These are phyloP conservation scores for Belgica antarctica DNA, from an alignment of 2,888 invertebrate species.

Conservation along the genomic window DNA sequence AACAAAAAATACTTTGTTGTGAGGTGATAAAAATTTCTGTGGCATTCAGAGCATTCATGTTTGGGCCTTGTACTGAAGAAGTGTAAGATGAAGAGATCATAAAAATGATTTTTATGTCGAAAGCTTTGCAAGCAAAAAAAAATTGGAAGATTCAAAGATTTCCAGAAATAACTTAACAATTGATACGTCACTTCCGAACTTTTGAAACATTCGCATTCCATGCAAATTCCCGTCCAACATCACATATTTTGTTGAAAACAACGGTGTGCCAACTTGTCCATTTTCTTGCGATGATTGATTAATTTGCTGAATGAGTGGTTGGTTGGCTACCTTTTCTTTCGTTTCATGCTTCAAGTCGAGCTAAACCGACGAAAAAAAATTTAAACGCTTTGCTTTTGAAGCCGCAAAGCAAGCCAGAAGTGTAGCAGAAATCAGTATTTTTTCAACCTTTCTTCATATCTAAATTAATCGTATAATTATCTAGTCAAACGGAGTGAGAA, in stretches of 20 bases:
- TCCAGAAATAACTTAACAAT: no score
- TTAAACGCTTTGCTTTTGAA: no score
- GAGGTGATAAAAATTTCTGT: no score
- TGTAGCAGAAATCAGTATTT: not conserved
- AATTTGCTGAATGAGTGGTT: not conserved
- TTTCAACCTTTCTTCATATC: not conserved
- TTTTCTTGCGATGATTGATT: not conserved
- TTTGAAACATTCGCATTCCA: not conserved
- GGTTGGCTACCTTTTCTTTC: no score
- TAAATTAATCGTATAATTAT: conserved; percentile 22
- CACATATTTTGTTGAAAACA: not conserved
- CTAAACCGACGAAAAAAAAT: not conserved
- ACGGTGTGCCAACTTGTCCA: not conserved
- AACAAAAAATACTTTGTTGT: no score
- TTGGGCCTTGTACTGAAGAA: no score
- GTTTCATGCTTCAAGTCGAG: not conserved
- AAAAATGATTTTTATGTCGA: no score
- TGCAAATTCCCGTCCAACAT: conserved; percentile 2
- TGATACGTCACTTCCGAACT: not conserved
- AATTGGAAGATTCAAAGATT: no score
- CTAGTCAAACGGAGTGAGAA: not conserved
- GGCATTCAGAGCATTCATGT: no score
- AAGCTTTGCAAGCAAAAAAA: no score
- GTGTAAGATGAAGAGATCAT: no score
- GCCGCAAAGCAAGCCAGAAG: not conserved